A percentile compares a stretch with the other conserved stretches of the same genome.
Conservation (phyloP, 1,140 invertebrate genomes). For the Aleiodes sp. region DNA sequence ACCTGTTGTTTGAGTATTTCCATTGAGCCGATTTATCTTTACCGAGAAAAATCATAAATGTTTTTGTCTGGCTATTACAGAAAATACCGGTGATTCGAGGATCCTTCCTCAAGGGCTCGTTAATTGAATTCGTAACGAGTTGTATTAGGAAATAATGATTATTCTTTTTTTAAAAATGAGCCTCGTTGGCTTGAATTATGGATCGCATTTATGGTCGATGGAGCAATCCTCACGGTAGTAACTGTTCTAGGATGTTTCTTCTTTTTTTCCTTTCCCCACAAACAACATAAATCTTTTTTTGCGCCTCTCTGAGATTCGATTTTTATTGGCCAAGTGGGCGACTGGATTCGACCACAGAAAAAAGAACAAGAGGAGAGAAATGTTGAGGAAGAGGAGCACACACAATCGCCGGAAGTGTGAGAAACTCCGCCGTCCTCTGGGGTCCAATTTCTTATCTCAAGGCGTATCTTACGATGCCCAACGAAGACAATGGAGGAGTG, state of each 20-base stretch:
- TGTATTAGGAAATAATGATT: neutral
- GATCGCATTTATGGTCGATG: neutral
- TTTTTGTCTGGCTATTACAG: neutral
- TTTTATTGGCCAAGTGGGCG: neutral
- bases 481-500: neutral
- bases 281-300: neutral
- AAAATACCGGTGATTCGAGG: neutral
- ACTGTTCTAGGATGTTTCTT: neutral
- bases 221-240: neutral
- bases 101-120: neutral
- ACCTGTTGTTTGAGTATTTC: conserved; percentile 1
- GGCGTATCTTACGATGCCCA: neutral
- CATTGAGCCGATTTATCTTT: conserved; percentile 17
- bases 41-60: conserved; percentile 23
- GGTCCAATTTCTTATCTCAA: neutral
- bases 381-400: neutral
- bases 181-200: conserved; percentile 8
- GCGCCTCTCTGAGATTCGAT: too few species aligned
- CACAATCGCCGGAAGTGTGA: neutral
- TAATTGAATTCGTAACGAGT: conserved; percentile 18
- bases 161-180: neutral
- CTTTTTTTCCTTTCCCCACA: too few species aligned
- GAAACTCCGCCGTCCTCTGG: neutral
- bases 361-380: neutral
- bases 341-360: neutral